A percentile compares a stretch with the other conserved stretches of the same genome.
These are phyloP conservation scores for Agrochola circellaris DNA, from an alignment of 2,888 invertebrate genomes.

Conservation along the genomic window DNA sequence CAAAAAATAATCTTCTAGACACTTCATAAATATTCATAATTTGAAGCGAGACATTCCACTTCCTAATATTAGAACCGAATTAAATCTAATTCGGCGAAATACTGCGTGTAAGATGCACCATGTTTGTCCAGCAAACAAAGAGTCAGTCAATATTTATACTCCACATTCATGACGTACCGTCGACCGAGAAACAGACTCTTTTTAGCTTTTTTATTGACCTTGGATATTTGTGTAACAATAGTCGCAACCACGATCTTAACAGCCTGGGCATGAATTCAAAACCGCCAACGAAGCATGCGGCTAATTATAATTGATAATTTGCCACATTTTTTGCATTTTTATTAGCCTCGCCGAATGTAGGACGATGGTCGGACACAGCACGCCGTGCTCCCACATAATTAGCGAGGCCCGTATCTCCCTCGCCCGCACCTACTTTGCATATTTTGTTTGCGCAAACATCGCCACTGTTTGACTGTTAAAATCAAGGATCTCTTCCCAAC, in stretches of 20 bases:
- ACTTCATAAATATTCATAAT: constrained; percentile 43
- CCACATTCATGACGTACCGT: constrained; percentile 63
- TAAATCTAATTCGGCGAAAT: constrained; percentile 56
- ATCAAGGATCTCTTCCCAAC: constrained; percentile 85
- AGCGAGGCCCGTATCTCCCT: constrained; percentile 85
- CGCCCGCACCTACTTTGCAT: constrained; percentile 89
- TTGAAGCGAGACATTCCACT: constrained; percentile 21
- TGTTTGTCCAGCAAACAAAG: constrained; percentile 60
- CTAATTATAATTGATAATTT: constrained; percentile 89
- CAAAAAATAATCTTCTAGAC: constrained; percentile 43
- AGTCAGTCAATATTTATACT: constrained; percentile 66
- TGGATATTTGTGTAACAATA: constrained; percentile 49
- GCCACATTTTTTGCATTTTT: constrained; percentile 86
- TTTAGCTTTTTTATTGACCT: constrained; percentile 57
- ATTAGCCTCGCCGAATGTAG: constrained; percentile 85
- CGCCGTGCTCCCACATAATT: constrained; percentile 89
- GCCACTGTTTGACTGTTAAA: constrained; percentile 88
- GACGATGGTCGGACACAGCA: constrained; percentile 80
- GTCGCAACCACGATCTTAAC: constrained; percentile 37
- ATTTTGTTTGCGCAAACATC: constrained; percentile 89
- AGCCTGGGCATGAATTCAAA: constrained; percentile 54
- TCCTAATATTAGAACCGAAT: constrained; percentile 48
- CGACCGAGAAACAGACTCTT: constrained; percentile 53
- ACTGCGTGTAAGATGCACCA: constrained; percentile 56
- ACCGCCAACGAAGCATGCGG: constrained; percentile 66